Evolutionary conservation across 2,888 invertebrate genomes (phyloP).

Genomic region (Erannis defoliaria): DNA sequence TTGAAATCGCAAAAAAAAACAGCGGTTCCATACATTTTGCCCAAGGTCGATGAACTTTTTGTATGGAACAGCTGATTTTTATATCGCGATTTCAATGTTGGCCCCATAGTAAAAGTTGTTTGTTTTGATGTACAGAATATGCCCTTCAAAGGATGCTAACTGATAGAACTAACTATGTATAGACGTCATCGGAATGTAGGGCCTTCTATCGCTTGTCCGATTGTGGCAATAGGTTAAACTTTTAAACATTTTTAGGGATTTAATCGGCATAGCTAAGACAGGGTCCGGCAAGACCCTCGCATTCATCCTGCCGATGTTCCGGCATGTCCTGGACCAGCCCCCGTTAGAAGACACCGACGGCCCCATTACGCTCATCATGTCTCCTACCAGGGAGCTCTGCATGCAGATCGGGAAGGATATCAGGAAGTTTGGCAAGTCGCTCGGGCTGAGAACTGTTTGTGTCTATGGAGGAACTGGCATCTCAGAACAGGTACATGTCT

Average conservation of each 20-base stretch:
- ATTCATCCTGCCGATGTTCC: conserved; percentile 98
- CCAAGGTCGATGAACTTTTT: too few relatives aligned
- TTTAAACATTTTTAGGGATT: conserved; percentile 88
- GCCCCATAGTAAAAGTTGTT: too few relatives aligned
- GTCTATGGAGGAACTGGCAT: conserved; percentile 99
- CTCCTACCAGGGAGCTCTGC: conserved; percentile 98
- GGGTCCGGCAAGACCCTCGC: conserved; percentile 99
- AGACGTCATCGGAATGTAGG: too few relatives aligned
- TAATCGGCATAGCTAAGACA: conserved; percentile 99
- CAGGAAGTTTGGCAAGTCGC: conserved; percentile 96
- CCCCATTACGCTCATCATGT: conserved; percentile 98
- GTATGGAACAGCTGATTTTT: too few relatives aligned
- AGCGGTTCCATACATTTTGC: too few relatives aligned
- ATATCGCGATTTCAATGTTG: too few relatives aligned
- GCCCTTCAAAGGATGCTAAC: too few relatives aligned
- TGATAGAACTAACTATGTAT: too few relatives aligned
- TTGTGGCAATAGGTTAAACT: not conserved
- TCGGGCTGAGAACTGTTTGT: conserved; percentile 95
- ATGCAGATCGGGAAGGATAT: conserved; percentile 99
- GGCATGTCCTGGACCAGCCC: conserved; percentile 97
- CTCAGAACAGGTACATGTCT: conserved; percentile 90
- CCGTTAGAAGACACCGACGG: conserved; percentile 98
- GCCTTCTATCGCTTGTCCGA: too few relatives aligned
- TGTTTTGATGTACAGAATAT: too few relatives aligned
- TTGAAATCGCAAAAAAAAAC: too few relatives aligned